Conservation (phyloP, 2,113 vertebrate species). For the Psophia crepitans region DNA sequence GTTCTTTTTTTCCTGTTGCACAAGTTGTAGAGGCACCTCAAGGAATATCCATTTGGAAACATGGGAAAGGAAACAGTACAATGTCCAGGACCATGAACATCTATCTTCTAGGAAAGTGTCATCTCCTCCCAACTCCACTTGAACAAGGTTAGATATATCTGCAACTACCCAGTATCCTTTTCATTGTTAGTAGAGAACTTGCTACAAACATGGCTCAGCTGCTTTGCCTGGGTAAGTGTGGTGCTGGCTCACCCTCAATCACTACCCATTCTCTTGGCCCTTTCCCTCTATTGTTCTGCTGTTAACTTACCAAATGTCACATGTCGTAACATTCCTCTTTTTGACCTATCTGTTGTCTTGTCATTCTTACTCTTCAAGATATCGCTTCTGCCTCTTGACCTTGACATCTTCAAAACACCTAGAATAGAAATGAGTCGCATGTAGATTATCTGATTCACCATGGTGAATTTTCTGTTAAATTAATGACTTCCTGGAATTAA, state of each 20-base stretch:
- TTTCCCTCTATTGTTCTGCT: not conserved
- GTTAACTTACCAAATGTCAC: conserved; percentile 9
- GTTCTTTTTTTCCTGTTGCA: not conserved
- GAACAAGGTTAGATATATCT: not conserved
- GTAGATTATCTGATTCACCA: not conserved
- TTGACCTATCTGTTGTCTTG: not conserved
- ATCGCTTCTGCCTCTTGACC: not conserved
- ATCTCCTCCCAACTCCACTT: not conserved
- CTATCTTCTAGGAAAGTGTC: not conserved
- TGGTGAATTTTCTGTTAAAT: not conserved
- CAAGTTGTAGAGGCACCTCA: not conserved
- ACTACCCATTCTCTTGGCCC: not conserved
- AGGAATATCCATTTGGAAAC: not conserved
- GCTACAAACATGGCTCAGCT: not conserved
- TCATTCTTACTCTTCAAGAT: not conserved
- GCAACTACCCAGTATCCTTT: not conserved
- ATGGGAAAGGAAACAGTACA: not conserved
- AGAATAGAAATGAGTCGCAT: not conserved
- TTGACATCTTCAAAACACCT: conserved; percentile 25
- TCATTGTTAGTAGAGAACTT: not conserved
- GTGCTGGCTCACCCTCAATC: not conserved
- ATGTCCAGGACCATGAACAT: not conserved
- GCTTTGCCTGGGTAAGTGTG: not conserved
- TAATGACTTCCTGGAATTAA: not conserved
- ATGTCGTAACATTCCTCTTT: not conserved